Percentiles rank a stretch among this genome's conserved stretches.
phyloP scores from a whole-genome alignment of 2,888 invertebrate genomes.

The Tinea semifulvella region DNA sequence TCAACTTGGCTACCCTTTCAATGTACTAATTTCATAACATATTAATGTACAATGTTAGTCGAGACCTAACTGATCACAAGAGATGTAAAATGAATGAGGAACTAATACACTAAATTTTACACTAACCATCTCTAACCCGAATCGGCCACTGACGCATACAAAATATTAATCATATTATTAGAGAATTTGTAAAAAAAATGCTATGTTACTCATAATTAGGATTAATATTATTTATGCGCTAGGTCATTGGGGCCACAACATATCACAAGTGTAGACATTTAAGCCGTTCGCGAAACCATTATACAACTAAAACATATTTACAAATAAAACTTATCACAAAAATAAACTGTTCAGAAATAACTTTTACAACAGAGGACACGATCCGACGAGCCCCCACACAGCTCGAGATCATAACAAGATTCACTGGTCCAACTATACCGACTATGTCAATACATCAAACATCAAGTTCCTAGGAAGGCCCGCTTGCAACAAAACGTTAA shows the following conservation, averaged over 20 bases:
- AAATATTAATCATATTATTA: no score
- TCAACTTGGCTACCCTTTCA: conserved; percentile 50
- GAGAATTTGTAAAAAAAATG: no score
- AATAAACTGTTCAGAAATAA: conserved; percentile 45
- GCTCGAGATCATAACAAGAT: conserved; percentile 66
- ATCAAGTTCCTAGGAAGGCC: neutral
- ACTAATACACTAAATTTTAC: conserved; percentile 54
- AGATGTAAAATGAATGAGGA: conserved; percentile 53
- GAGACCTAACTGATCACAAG: conserved; percentile 60
- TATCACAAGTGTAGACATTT: conserved; percentile 53
- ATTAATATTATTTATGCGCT: no score
- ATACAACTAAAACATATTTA: conserved; percentile 46
- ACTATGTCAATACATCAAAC: neutral
- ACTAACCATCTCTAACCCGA: conserved; percentile 45
- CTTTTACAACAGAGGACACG: conserved; percentile 42
- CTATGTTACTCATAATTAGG: no score
- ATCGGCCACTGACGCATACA: no score
- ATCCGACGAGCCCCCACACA: conserved; percentile 53
- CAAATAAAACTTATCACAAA: conserved; percentile 55
- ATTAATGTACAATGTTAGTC: conserved; percentile 41
- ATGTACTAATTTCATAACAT: conserved; percentile 51
- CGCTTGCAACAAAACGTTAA: neutral
- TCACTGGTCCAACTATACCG: conserved; percentile 27
- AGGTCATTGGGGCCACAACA: conserved; percentile 23
- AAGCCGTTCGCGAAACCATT: conserved; percentile 43